Conservation (phyloP, 2,888 invertebrate genomes). For the Leucophenga maculata region DNA sequence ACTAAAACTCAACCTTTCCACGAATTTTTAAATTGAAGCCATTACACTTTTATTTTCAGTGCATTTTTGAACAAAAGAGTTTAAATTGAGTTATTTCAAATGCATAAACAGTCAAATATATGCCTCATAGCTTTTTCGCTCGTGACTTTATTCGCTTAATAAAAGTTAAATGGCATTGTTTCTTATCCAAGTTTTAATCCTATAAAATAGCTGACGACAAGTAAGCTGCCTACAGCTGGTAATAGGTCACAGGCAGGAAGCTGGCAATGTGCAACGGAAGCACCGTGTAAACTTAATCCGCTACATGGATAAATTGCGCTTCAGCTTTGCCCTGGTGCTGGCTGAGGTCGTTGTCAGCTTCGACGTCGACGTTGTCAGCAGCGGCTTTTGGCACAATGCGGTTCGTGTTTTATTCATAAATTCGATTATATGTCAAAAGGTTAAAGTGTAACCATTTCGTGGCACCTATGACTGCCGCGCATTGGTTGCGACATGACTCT, state of each 20-base stretch:
- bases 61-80: no score
- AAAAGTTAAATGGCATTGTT: constrained; percentile 25
- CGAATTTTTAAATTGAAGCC: no score
- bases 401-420: constrained; percentile 61
- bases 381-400: constrained; percentile 28
- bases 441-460: constrained; percentile 45
- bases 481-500: constrained; percentile 28
- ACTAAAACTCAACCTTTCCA: no score
- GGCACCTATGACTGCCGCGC: background rate
- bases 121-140: no score
- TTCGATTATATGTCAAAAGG: constrained; percentile 64
- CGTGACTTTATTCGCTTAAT: constrained; percentile 42
- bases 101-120: no score
- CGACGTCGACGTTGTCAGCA: background rate
- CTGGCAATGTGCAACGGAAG: constrained; percentile 36
- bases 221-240: background rate
- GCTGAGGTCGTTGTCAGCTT: no score
- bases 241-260: no score
- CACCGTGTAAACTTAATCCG: constrained; percentile 24
- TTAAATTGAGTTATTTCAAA: no score
- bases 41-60: no score
- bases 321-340: no score
- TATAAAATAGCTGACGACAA: constrained; percentile 56
- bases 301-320: no score
- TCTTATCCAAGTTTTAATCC: constrained; percentile 62